Conservation (phyloP, 2,797 vertebrate species). For the Sebastes wilsoni region DNA sequence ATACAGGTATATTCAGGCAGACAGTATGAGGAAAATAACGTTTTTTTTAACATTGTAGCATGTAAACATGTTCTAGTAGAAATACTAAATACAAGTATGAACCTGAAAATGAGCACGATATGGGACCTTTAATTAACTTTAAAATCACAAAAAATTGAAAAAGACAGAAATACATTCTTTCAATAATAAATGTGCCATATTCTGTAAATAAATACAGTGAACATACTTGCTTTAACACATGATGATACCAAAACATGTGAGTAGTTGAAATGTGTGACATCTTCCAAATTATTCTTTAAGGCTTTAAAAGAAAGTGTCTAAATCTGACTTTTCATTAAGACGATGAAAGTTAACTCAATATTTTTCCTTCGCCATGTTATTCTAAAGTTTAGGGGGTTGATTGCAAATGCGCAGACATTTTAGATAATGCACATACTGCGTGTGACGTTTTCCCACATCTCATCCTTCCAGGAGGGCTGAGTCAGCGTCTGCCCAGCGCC, state of each 20-base stretch:
- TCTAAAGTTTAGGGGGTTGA: background rate
- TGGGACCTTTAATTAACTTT: too few relatives aligned
- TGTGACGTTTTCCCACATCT: background rate
- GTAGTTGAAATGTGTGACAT: background rate
- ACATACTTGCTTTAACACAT: background rate
- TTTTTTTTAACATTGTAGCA: too few relatives aligned
- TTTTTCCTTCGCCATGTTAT: background rate
- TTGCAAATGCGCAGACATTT: background rate
- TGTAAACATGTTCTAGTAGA: too few relatives aligned
- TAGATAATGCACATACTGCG: background rate
- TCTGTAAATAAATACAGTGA: background rate
- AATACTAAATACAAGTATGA: too few relatives aligned
- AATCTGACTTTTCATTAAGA: background rate
- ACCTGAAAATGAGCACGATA: too few relatives aligned
- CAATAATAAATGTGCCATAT: background rate
- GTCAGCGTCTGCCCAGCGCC: constrained; percentile 92
- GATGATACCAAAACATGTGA: background rate
- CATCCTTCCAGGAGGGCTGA: constrained; percentile 87
- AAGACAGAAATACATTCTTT: background rate
- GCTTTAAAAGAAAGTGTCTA: background rate
- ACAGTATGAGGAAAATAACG: too few relatives aligned
- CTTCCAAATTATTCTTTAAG: background rate
- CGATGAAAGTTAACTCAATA: background rate
- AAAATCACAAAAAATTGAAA: background rate
- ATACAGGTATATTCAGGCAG: too few relatives aligned